A percentile compares a stretch with the other conserved stretches of the same genome.
phyloP scores from a whole-genome alignment of 2,888 invertebrate genomes.

The Xestia c-nigrum region DNA sequence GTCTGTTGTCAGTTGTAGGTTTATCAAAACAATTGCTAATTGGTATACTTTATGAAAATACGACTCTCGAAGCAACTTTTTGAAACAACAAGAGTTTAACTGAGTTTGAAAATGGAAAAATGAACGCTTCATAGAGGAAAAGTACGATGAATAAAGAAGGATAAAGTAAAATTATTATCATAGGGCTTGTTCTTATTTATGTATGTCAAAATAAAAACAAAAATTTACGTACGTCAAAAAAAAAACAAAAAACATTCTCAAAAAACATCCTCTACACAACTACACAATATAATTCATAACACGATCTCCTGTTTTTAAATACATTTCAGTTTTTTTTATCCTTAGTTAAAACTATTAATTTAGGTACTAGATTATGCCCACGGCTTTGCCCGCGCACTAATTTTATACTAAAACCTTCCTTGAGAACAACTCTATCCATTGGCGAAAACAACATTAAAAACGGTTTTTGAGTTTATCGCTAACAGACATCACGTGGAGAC shows the following conservation, averaged over 20 bases:
- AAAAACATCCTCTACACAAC: no score
- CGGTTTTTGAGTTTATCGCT: no score
- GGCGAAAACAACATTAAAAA: no score
- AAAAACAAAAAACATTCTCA: not conserved
- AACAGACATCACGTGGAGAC: no score
- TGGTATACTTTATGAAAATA: conserved; percentile 29
- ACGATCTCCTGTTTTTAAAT: not conserved
- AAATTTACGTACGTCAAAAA: not conserved
- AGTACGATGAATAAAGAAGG: not conserved
- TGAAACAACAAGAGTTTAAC: conserved; percentile 18
- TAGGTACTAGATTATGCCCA: not conserved
- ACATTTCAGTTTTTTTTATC: not conserved
- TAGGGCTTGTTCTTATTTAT: not conserved
- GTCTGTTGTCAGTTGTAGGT: not conserved
- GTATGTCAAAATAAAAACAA: not conserved
- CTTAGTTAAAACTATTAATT: not conserved
- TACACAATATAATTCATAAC: not conserved
- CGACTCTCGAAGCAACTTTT: not conserved
- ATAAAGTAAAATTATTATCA: not conserved
- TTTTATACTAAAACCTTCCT: no score
- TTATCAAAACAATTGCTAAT: conserved; percentile 32
- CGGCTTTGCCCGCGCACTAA: no score
- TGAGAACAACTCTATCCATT: no score
- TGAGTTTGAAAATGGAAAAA: not conserved
- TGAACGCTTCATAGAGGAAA: not conserved